phyloP scores from a whole-genome alignment of 2,113 vertebrate genomes.

The Strix aluco region DNA sequence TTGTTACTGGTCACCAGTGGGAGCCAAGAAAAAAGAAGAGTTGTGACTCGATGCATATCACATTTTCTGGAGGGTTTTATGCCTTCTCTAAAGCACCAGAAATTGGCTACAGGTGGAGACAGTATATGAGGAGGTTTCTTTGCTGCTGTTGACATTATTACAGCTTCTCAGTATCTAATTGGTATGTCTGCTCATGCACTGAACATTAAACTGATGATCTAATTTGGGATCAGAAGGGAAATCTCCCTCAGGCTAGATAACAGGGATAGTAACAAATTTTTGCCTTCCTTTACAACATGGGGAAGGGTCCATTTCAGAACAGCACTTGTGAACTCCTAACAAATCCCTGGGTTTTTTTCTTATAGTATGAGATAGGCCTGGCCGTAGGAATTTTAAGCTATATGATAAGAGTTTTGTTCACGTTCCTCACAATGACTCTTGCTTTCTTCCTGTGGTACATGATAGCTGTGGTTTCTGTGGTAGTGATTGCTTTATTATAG shows the following conservation, averaged over 20 bases:
- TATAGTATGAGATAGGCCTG: not conserved
- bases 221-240: conserved; percentile 64
- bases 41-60: not conserved
- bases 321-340: not conserved
- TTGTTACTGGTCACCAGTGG: not conserved
- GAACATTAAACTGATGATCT: conserved; percentile 60
- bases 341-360: not conserved
- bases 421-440: not conserved
- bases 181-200: conserved; percentile 59
- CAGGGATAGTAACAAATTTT: not conserved
- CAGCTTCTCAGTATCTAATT: conserved; percentile 50
- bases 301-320: conserved; percentile 20
- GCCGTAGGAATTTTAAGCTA: not conserved
- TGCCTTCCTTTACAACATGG: not conserved
- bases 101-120: conserved; percentile 31
- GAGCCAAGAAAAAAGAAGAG: not conserved
- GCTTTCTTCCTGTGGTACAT: not conserved
- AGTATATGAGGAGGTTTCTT: conserved; percentile 5
- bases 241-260: conserved; percentile 53
- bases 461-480: not conserved
- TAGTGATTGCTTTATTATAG: not conserved
- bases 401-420: not conserved
- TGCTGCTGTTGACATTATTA: not conserved
- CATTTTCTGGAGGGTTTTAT: not conserved
- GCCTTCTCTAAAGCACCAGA: not conserved